Base-by-base conservation (phyloP, 2,113 vertebrate species). In the Tragelaphus strepsiceros region DNA sequence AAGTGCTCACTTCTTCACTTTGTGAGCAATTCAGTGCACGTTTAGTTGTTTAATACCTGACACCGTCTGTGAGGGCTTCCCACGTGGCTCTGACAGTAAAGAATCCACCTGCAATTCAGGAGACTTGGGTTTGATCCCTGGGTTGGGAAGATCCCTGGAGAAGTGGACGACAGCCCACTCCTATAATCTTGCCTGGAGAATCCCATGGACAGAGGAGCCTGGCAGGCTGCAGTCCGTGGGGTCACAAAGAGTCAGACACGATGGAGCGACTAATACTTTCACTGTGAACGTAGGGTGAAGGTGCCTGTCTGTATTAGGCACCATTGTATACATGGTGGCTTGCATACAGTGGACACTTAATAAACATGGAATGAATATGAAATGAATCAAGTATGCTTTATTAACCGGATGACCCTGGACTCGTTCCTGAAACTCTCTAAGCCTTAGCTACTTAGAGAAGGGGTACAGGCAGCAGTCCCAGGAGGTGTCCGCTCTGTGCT, bases 391-490 rank as follows among this genome's bases (percentile, higher is more conserved):
- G 39, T 10, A 51, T 32, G 39, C 28, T 11, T 58, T 58, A 6
- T 58, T 83, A 32, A 59, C 11, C 7, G 12, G 16, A 8, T 22
- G 43, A 21, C 77, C 35, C 39, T 24, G 30, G 51, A 28, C 26
- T 4, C 0, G 12, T 82, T 49, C 39, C 51, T 21, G 28, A 81
- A 30, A 24, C 51, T 16, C 8, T 32, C 17, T 12, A 30, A 17
- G 61, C 61, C 11, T 71, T 5, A 30, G 61, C 21, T 28, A 17
- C 35, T 16, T 58, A 54, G 56, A 77, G 28, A n/a, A 51, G 7
- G 2, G 4, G 2, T 28, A 7, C 0, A 1, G 6, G 26, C 54
- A 26, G 28, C 7, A 21, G 16, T n/a, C 5, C 7, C 9, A 58
- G 26, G 53, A 51, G 2, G 39, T 26, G 53, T 87, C 32, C 15